Conservation (phyloP, 2,113 vertebrate genomes). For the Anthoscopus minutus region DNA sequence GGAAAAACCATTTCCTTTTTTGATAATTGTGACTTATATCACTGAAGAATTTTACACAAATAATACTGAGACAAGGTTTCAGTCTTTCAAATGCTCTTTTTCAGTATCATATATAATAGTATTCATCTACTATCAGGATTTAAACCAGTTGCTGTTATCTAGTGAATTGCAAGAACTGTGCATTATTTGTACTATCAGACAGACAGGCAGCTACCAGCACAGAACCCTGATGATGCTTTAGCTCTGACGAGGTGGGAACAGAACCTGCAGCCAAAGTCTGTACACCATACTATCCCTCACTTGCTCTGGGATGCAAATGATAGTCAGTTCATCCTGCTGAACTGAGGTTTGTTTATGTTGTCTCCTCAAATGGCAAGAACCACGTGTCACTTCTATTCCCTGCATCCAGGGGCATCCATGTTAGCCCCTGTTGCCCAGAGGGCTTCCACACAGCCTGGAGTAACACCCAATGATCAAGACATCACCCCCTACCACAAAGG, state of each 20-base stretch:
- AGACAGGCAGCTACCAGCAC: not conserved
- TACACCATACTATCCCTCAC: not conserved
- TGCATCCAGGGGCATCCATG: not conserved
- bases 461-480: not conserved
- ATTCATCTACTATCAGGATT: not conserved
- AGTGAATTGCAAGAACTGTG: not conserved
- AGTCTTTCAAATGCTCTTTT: not conserved
- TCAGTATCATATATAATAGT: not conserved
- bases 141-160: not conserved
- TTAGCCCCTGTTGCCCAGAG: accelerated
- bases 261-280: not conserved
- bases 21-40: not conserved
- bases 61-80: not conserved
- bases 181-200: not conserved
- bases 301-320: not conserved
- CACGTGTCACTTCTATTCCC: not conserved
- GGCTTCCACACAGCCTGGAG: not conserved
- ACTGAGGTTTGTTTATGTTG: not conserved
- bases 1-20: not conserved
- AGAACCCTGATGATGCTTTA: not conserved
- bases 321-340: not conserved
- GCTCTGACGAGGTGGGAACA: not conserved
- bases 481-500: not conserved
- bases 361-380: not conserved
- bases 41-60: not conserved